Evolutionary conservation across 2,888 invertebrate genomes (phyloP), one percentile per base, ranked within the genome.

Genomic region (Myopa testacea): DNA sequence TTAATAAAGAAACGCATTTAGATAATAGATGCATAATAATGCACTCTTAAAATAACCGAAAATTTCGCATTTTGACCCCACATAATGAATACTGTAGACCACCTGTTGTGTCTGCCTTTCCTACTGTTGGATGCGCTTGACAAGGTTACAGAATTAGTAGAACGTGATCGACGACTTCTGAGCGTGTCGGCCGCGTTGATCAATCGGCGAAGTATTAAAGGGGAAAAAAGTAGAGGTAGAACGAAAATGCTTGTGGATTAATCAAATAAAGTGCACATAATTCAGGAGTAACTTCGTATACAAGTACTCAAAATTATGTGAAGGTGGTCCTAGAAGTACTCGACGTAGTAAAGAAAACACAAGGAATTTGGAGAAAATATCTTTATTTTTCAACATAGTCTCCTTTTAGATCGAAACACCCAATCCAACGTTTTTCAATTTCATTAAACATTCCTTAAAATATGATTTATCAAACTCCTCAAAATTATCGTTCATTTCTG

Each of bases 101-200:
- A 89, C 90, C 90, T 90, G 81, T 89, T 89, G 83, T 89, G 86
- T 8, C 89, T 84, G 81, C 87, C 88, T 80, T 86, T 85, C 74
- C 88, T 89, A 81, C 89, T 89, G 72, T 87, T 87, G 7, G 87
- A 86, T 38, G 89, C 89, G 52, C 87, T 88, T 26, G 88, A 87
- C 69, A 90, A 90, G 80, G 89, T 88, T 40, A 89, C 90, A 3
- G 89, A 90, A 84, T 89, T 90, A 81, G 89, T 90, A 68, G 90
- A 90, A 82, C 90, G 86, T 80, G 90, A 90, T 81, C 89, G 85
- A 78, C 90, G 86, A 76, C 88, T 88, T 82, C 89, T 89, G 82
- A 55, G 72, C 72, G 55, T n/a, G 55, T 8, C 4, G 16, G 55
- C 55, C 14, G 16, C n/a, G 55, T 14, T 38, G 5, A 16, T 63